Percentiles rank a stretch among this genome's conserved stretches.
Evolutionary conservation across 2,888 invertebrate species (phyloP).

Genomic region (Aquatica leii): DNA sequence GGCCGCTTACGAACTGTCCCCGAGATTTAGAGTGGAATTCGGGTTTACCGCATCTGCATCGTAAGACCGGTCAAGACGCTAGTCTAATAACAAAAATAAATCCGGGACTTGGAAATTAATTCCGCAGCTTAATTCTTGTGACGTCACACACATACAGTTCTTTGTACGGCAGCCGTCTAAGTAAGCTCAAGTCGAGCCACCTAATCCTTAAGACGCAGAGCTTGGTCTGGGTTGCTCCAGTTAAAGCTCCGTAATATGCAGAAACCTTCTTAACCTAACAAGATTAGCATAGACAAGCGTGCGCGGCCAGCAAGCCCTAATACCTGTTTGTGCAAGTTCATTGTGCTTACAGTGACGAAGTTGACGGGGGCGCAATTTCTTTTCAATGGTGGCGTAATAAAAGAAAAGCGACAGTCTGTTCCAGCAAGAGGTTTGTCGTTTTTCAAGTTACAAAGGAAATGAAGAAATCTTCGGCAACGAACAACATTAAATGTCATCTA

Average conservation of each 20-base stretch:
- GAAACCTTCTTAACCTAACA: conserved; percentile 78
- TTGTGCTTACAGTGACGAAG: conserved; percentile 26
- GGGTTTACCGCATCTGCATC: conserved; percentile 58
- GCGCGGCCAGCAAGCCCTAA: conserved; percentile 65
- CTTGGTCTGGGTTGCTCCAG: conserved; percentile 57
- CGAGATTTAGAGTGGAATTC: conserved; percentile 56
- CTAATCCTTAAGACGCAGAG: conserved; percentile 73
- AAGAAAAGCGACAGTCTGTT: conserved; percentile 30
- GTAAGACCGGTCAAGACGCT: conserved; percentile 52
- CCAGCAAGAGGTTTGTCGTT: conserved; percentile 36
- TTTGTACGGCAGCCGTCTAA: conserved; percentile 60
- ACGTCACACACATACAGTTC: conserved; percentile 53
- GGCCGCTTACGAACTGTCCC: conserved; percentile 55
- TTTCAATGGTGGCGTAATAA: conserved; percentile 21
- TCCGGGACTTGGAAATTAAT: conserved; percentile 54
- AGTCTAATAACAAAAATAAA: conserved; percentile 58
- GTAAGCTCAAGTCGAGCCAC: conserved; percentile 61
- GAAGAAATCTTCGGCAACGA: conserved; percentile 55
- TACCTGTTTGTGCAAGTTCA: conserved; percentile 35
- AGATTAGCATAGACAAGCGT: conserved; percentile 73
- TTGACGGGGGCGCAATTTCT: conserved; percentile 5
- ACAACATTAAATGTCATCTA: conserved; percentile 58
- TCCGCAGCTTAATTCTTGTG: conserved; percentile 47
- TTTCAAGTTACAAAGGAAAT: conserved; percentile 54
- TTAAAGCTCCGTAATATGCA: conserved; percentile 74